phyloP scores from a whole-genome alignment of 2,888 invertebrate genomes.

The Papilio elwesi region DNA sequence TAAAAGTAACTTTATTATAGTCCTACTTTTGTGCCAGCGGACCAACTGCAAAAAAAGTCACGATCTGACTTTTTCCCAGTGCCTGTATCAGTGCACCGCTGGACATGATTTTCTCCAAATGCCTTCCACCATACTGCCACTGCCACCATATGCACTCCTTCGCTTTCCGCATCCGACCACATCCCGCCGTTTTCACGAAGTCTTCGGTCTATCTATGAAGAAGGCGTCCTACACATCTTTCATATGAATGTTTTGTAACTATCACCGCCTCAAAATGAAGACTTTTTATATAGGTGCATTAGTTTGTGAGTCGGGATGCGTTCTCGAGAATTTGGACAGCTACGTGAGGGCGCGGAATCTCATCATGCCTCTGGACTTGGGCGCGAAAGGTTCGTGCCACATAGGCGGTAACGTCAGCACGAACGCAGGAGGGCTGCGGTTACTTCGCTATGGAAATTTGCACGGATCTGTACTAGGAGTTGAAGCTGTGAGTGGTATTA shows the following conservation, averaged over 20 bases:
- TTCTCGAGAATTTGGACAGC: constrained; percentile 93
- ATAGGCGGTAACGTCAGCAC: constrained; percentile 98
- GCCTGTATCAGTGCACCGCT: too few species aligned
- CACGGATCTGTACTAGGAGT: constrained; percentile 96
- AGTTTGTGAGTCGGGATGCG: constrained; percentile 96
- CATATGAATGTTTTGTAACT: not conserved
- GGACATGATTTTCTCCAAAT: too few species aligned
- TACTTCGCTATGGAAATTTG: constrained; percentile 97
- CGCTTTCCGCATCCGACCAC: too few species aligned
- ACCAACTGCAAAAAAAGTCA: too few species aligned
- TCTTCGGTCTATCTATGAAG: too few species aligned
- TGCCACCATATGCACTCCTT: too few species aligned
- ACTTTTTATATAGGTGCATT: constrained; percentile 84
- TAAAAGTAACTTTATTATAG: too few species aligned
- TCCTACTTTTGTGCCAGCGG: too few species aligned
- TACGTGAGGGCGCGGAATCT: constrained; percentile 89
- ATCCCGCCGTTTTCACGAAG: too few species aligned
- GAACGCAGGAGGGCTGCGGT: constrained; percentile 97
- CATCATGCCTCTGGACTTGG: constrained; percentile 97
- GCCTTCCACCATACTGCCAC: too few species aligned
- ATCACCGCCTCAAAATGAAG: not conserved
- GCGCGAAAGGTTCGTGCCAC: constrained; percentile 97
- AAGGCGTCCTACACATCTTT: too few species aligned
- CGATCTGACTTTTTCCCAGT: too few species aligned
- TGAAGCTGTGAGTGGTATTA: constrained; percentile 89